These are phyloP conservation scores for Leptinotarsa tumamoca DNA, from an alignment of 2,888 invertebrate genomes.

Conservation along the genomic window DNA sequence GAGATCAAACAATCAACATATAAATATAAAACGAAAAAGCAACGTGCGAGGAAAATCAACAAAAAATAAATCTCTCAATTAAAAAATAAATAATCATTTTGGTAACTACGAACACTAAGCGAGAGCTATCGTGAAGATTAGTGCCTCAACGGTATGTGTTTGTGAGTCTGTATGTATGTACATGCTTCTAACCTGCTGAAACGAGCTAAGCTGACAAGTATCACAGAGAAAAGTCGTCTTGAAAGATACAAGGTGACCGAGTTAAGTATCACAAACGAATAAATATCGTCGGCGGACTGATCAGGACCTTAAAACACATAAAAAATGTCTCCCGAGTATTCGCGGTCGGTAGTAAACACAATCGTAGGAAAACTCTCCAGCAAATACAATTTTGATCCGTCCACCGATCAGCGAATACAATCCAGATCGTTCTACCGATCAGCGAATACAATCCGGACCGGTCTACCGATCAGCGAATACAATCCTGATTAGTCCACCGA, in stretches of 20 bases:
- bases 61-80: slow-evolving; percentile 5
- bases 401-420: background rate
- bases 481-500: too few species aligned
- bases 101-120: slow-evolving; percentile 14
- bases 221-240: slow-evolving; percentile 44
- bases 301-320: background rate
- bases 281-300: background rate
- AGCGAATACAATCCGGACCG: too few species aligned
- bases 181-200: slow-evolving; percentile 14
- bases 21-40: background rate
- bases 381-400: background rate
- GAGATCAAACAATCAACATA: background rate
- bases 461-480: too few species aligned
- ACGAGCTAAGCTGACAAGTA: slow-evolving; percentile 34
- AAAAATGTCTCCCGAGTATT: too few species aligned
- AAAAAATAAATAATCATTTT: slow-evolving; percentile 12
- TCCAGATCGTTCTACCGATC: too few species aligned
- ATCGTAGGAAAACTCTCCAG: too few species aligned
- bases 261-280: slow-evolving; percentile 37
- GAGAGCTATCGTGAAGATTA: slow-evolving; percentile 3
- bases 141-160: slow-evolving; percentile 1
- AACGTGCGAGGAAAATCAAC: background rate
- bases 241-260: slow-evolving; percentile 31
- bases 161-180: slow-evolving; percentile 2
- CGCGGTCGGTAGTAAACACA: too few species aligned